These are phyloP conservation scores for Sinodicranocentrus sp. DNA, from an alignment of 2,888 invertebrate species.

Conservation along the genomic window DNA sequence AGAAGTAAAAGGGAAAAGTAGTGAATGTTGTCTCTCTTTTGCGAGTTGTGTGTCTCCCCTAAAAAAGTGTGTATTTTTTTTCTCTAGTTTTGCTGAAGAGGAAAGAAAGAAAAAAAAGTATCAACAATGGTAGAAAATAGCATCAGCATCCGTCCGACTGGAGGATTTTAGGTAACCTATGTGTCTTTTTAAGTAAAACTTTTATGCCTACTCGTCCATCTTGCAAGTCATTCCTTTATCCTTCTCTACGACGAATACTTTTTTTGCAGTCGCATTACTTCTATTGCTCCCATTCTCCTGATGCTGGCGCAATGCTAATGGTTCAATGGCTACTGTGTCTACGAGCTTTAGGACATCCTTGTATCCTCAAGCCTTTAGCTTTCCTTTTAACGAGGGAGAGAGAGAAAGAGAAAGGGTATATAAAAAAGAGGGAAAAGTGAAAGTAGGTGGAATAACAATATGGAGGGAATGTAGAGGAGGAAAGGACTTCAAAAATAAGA, in stretches of 20 bases:
- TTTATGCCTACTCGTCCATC: constrained; percentile 66
- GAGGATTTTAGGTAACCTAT: constrained; percentile 48
- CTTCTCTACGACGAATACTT: constrained; percentile 23
- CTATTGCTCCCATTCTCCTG: constrained; percentile 16
- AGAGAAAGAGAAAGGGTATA: not conserved
- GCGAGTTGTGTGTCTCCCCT: not conserved
- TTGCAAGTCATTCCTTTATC: constrained; percentile 63
- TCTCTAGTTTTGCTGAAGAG: constrained; percentile 19
- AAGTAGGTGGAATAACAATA: constrained; percentile 31
- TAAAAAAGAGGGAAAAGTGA: constrained; percentile 15
- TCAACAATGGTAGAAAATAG: constrained; percentile 25
- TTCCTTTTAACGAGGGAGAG: not conserved
- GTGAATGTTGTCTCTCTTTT: constrained; percentile 24
- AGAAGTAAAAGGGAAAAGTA: constrained; percentile 31
- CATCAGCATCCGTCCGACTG: constrained; percentile 51
- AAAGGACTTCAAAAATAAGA: constrained; percentile 31
- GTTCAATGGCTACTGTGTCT: not conserved
- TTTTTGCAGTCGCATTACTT: constrained; percentile 28
- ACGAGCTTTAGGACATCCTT: not conserved
- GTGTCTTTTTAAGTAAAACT: constrained; percentile 65
- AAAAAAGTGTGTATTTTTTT: constrained; percentile 16
- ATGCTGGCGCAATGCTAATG: not conserved
- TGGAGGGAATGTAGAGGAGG: not conserved
- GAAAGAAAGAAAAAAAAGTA: constrained; percentile 17
- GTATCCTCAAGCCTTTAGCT: not conserved